phyloP scores from a whole-genome alignment of 2,797 vertebrate genomes.

The Threskiornis aethiopicus region DNA sequence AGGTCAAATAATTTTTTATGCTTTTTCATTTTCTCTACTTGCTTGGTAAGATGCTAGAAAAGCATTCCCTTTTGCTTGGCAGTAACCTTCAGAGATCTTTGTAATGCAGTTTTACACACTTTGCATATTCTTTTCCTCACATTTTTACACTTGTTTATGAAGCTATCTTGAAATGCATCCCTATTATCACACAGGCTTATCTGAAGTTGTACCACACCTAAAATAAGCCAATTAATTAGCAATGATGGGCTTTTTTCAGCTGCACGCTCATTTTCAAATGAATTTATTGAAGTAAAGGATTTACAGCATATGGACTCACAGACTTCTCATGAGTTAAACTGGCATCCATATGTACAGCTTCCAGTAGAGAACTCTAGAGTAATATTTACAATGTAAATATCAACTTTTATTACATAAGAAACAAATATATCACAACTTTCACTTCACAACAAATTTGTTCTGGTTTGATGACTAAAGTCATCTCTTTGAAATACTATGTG shows the following conservation, averaged over 20 bases:
- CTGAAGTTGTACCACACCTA: background rate
- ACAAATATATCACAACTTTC: conserved; percentile 81
- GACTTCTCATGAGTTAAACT: conserved; percentile 69
- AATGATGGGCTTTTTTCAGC: conserved; percentile 42
- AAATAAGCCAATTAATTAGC: conserved; percentile 20
- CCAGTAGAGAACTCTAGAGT: conserved; percentile 76
- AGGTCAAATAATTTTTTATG: background rate
- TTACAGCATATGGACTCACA: conserved; percentile 80
- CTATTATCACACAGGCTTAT: background rate
- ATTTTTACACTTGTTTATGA: background rate
- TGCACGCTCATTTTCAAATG: conserved; percentile 75
- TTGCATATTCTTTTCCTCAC: background rate
- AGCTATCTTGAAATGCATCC: background rate
- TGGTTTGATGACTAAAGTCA: conserved; percentile 81
- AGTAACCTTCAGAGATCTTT: background rate
- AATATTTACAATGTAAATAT: conserved; percentile 91
- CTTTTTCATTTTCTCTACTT: background rate
- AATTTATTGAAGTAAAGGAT: conserved; percentile 81
- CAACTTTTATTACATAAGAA: conserved; percentile 82
- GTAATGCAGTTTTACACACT: background rate
- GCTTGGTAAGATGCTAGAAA: background rate
- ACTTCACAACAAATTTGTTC: conserved; percentile 82
- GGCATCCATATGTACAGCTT: conserved; percentile 77
- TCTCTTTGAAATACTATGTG: conserved; percentile 80
- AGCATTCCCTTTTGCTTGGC: background rate